Evolutionary conservation across 2,888 invertebrate genomes (phyloP), one percentile per base, ranked within the genome.

Genomic region (Drosophila ezoana): DNA sequence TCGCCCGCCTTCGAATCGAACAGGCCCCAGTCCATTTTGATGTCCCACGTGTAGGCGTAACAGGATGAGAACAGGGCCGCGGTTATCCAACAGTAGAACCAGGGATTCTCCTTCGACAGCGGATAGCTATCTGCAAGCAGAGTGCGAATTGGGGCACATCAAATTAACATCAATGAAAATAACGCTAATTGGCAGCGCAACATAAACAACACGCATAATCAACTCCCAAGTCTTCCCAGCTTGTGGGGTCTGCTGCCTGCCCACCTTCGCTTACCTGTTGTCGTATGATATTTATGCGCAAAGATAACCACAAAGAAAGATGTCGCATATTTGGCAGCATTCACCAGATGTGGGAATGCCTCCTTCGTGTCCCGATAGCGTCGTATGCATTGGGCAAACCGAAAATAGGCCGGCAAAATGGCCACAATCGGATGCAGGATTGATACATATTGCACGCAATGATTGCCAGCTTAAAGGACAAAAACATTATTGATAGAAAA

Each of bases 301-400:
- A 97, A 96, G 28, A 96, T 93, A 5, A 97, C 95, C 33, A 97
- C 97, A 76, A 97, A 95, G 92, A 98, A 97, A 0, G 97, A 96
- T 3, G 97, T 97, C 0, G 97, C 95, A 92, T 98, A 98, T 93
- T 98, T 98, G 51, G 95, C 96, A 33, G 97, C 97, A 92, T 97
- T 97, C 23, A 95, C 95, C 58, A 97, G 93, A 93, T 97, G 97
- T 8, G 96, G 96, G 92, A 95, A 95, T 5, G 95, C 94, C 90
- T 96, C 95, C 90, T 94, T 94, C 1, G 96, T 95, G 91, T 97
- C 97, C 51, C 95, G 93, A 91, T 96, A 97, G 79, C 97, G 95
- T 4, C 97, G 93, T 49, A 97, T 92, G 90, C 97, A 97, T 92
- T 97, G 97, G 49, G 96, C 95, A 91, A 97, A 97, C 62, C 97